Evolutionary conservation across 2,888 invertebrate genomes (phyloP).

Genomic region (Perizoma flavofasciatum): DNA sequence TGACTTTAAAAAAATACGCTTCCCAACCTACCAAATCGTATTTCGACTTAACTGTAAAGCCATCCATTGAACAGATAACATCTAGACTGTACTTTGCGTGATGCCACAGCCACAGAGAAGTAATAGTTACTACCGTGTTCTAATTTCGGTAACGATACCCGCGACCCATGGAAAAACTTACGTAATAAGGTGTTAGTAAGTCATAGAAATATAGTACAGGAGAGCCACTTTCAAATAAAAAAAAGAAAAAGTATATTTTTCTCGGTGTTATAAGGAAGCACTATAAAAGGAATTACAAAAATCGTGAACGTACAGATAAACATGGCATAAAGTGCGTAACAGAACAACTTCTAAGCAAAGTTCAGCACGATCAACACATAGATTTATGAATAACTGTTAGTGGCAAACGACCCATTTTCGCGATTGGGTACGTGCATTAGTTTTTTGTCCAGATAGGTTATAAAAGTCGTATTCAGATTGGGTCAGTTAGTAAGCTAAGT

Average conservation of each 20-base stretch:
- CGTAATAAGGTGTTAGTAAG: conserved; percentile 33
- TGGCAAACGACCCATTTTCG: no score
- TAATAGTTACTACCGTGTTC: conserved; percentile 54
- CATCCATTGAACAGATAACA: conserved; percentile 79
- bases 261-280: no score
- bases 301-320: no score
- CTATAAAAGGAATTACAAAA: no score
- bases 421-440: no score
- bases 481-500: no score
- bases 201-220: conserved; percentile 13
- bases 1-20: conserved; percentile 19
- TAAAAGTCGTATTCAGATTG: no score
- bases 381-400: no score
- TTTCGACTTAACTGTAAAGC: conserved; percentile 51
- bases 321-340: no score
- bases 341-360: no score
- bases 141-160: conserved; percentile 58
- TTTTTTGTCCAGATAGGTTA: no score
- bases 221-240: conserved; percentile 15
- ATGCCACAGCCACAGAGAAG: conserved; percentile 38
- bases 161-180: conserved; percentile 42
- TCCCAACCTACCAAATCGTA: conserved; percentile 20
- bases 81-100: conserved; percentile 74
- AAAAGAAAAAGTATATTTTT: background rate
- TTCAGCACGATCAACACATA: no score